Conservation (phyloP, 2,888 invertebrate species). For the Drosophila putrida region DNA sequence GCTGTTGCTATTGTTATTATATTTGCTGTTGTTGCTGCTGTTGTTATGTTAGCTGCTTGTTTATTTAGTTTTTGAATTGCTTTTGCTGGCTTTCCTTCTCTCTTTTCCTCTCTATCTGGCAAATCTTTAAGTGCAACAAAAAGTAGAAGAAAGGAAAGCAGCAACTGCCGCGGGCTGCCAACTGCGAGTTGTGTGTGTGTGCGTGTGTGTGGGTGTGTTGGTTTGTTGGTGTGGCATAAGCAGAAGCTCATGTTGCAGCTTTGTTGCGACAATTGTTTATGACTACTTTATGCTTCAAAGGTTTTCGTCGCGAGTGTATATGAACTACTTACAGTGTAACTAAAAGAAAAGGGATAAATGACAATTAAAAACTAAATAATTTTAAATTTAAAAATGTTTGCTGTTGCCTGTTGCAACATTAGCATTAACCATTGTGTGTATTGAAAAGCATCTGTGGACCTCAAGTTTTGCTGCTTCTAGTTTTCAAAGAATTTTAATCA, state of each 20-base stretch:
- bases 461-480: background rate
- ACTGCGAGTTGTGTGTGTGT: background rate
- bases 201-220: background rate
- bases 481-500: background rate
- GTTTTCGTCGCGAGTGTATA: background rate
- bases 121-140: constrained; percentile 54
- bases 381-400: background rate
- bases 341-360: constrained; percentile 1
- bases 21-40: constrained; percentile 27
- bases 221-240: constrained; percentile 9
- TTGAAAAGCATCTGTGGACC: background rate
- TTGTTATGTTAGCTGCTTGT: constrained; percentile 39
- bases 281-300: constrained; percentile 8
- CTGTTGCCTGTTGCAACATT: background rate
- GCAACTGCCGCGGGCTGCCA: constrained; percentile 12
- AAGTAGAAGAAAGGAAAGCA: constrained; percentile 13
- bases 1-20: constrained; percentile 37
- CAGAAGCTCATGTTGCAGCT: constrained; percentile 19
- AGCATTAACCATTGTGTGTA: background rate
- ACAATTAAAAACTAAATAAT: constrained; percentile 1
- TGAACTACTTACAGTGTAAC: background rate
- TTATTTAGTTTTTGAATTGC: constrained; percentile 53
- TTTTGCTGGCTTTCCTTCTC: constrained; percentile 32
- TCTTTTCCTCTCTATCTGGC: constrained; percentile 24
- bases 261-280: constrained; percentile 23